phyloP scores from a whole-genome alignment of 2,888 invertebrate species.

The Synanthedon vespiformis region DNA sequence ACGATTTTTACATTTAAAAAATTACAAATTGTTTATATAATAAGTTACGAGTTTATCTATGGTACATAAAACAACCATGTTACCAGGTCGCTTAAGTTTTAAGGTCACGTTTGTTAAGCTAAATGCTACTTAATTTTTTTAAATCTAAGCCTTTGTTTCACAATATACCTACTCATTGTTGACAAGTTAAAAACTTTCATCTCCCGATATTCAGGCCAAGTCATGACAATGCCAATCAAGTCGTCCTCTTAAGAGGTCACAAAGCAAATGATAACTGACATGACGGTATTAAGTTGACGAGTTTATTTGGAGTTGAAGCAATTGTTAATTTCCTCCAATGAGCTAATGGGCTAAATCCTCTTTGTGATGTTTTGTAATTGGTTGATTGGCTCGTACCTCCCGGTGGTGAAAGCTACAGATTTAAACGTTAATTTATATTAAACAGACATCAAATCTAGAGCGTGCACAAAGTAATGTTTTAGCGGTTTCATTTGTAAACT shows the following conservation, averaged over 20 bases:
- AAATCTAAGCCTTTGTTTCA: too few relatives aligned
- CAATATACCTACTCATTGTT: too few relatives aligned
- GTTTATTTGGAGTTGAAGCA: constrained; percentile 63
- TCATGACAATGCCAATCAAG: not conserved
- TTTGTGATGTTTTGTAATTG: constrained; percentile 23
- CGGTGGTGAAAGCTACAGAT: not conserved
- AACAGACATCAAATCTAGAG: not conserved
- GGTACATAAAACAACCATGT: too few relatives aligned
- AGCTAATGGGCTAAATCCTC: constrained; percentile 67
- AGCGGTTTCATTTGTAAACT: too few relatives aligned
- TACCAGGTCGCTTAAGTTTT: too few relatives aligned
- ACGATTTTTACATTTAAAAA: too few relatives aligned
- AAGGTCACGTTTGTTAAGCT: too few relatives aligned
- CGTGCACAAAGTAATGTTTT: too few relatives aligned
- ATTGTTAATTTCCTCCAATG: constrained; percentile 69
- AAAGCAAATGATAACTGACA: constrained; percentile 62
- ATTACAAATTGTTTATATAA: too few relatives aligned
- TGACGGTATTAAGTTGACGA: constrained; percentile 57
- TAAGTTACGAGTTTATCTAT: too few relatives aligned
- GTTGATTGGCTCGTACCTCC: constrained; percentile 14
- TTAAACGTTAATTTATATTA: not conserved
- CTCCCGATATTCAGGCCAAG: not conserved
- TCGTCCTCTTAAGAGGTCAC: not conserved
- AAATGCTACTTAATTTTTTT: too few relatives aligned
- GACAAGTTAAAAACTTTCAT: not conserved